Conservation (phyloP, 1,140 invertebrate species). For the Scylla paramamosain region DNA sequence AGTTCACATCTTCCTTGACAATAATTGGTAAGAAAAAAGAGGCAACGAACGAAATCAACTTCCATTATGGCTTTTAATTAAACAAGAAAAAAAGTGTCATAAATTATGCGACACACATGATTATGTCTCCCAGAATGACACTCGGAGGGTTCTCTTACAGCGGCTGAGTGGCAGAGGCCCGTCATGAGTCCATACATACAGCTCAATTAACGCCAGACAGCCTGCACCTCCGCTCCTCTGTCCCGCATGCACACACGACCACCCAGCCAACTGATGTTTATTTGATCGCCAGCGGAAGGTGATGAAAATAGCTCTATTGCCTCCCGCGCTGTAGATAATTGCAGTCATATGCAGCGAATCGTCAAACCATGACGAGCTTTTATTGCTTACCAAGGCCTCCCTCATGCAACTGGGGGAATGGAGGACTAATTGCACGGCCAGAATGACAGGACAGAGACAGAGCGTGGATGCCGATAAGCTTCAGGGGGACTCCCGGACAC, state of each 20-base stretch:
- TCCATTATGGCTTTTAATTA: too few species aligned
- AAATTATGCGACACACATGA: too few species aligned
- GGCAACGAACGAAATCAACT: too few species aligned
- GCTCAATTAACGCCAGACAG: neutral
- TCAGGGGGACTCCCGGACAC: too few species aligned
- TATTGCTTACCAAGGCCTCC: neutral
- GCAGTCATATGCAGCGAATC: neutral
- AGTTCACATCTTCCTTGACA: too few species aligned
- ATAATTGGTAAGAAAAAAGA: too few species aligned
- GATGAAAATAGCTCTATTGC: constrained; percentile 14
- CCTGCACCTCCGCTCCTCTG: neutral
- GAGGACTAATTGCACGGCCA: neutral
- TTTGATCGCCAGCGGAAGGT: neutral
- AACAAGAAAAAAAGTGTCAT: too few species aligned
- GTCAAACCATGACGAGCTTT: neutral
- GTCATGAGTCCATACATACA: neutral
- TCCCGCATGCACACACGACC: neutral
- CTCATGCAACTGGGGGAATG: neutral
- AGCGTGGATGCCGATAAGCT: too few species aligned
- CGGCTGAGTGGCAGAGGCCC: neutral
- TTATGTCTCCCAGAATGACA: too few species aligned
- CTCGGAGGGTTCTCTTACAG: too few species aligned
- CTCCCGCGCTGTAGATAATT: neutral
- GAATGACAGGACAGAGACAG: neutral
- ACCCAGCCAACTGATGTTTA: neutral